Evolutionary conservation across 2,888 invertebrate species (phyloP), one percentile per base, ranked within the genome.

Genomic region (Drosophila maculinotata): DNA sequence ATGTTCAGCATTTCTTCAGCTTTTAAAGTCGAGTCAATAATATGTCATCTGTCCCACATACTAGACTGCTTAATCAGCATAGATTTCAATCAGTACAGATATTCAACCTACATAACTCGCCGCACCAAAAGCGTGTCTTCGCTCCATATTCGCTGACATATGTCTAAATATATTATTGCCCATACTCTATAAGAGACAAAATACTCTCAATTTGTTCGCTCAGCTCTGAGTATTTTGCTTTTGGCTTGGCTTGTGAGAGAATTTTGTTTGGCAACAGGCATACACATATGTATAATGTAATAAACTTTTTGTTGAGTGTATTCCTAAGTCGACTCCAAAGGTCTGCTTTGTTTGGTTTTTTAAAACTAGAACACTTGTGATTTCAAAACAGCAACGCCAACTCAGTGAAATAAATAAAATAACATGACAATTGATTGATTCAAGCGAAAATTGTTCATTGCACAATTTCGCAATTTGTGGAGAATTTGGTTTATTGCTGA

Each of bases 401-500:
- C 44, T 25, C 28, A 31, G 44, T 10, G 14, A 20, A 44, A 41
- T 17, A 31, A 20, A 49, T 0, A 31, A 28, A 20, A 41, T 23
- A 31, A 15, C 23, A 53, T 17, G 17, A 47, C 64, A 64, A 49
- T 44, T 30, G 10, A 64, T 74, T 39, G 38, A 49, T 51, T 65
- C 52, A 25, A 67, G 49, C 70, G 31, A 83, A 70, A 65, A 48
- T 42, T 3, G 17, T 25, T 3, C 36, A 9, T 68, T 54, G 63
- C 69, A 23, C 8, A 53, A 64, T 66, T 66, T 58, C 31, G 17
- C 41, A 20, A 20, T 25, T 39, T 20, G 30, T 35, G 14, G 12
- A 15, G 35, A 58, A 52, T 35, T 45, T 6, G 6, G 10, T 28
- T 49, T 59, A 70, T 57, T 64, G 74, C 74, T 76, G 76, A 71